Evolutionary conservation across 2,113 vertebrate species (phyloP).

Genomic region (Lepisosteus oculatus): DNA sequence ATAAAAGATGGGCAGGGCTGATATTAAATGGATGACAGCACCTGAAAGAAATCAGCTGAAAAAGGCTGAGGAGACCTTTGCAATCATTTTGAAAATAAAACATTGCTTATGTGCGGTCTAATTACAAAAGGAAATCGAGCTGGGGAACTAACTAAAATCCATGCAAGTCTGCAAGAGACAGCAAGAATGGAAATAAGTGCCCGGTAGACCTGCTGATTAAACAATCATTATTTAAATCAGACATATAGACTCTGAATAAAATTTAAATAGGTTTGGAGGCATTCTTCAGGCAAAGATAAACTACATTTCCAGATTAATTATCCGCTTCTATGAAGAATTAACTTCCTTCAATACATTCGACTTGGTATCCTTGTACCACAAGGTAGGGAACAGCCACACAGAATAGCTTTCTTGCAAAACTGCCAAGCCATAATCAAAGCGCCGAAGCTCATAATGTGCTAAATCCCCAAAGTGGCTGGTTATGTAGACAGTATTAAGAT

Average conservation of each 20-base stretch:
- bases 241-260: conserved; percentile 60
- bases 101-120: conserved; percentile 8
- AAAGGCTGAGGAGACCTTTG: background rate
- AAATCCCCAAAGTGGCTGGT: conserved; percentile 39
- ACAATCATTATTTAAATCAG: conserved; percentile 73
- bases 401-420: conserved; percentile 45
- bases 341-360: conserved; percentile 59
- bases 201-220: conserved; percentile 63
- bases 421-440: conserved; percentile 47
- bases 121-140: conserved; percentile 38
- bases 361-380: conserved; percentile 27
- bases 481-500: background rate
- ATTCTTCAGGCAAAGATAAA: conserved; percentile 66
- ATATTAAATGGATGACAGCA: background rate
- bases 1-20: no score
- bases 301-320: conserved; percentile 76
- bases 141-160: conserved; percentile 62
- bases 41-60: conserved; percentile 9
- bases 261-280: conserved; percentile 56
- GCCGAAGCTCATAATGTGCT: conserved; percentile 39
- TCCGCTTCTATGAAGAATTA: conserved; percentile 62
- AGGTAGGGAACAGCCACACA: conserved; percentile 20
- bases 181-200: conserved; percentile 74
- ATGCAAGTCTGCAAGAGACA: conserved; percentile 62
- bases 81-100: background rate